Evolutionary conservation across 2,797 vertebrate species (phyloP).

Genomic region (Xenops minutus): DNA sequence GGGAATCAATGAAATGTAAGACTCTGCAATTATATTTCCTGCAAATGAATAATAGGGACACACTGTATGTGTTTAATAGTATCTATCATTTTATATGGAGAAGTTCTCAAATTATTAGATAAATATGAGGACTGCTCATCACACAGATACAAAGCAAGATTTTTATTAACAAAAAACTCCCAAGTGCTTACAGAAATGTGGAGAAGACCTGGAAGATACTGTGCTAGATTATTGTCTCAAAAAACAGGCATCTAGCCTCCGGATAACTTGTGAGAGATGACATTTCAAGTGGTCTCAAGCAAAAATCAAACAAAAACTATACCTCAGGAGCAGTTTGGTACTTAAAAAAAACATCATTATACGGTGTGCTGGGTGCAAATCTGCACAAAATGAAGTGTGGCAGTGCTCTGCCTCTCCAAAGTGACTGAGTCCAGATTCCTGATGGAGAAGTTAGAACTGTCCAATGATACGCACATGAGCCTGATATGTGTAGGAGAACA

Average conservation of each 20-base stretch:
- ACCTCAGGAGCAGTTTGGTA: not conserved
- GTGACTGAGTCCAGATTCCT: not conserved
- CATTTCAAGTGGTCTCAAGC: not conserved
- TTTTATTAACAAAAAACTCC: not conserved
- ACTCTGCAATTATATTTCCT: not conserved
- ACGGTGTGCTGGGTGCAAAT: not conserved
- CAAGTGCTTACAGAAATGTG: not conserved
- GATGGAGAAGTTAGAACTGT: not conserved
- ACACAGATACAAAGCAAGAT: not conserved
- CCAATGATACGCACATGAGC: not conserved
- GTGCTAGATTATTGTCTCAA: not conserved
- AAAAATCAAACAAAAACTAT: not conserved
- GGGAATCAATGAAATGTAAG: not conserved
- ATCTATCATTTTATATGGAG: not conserved
- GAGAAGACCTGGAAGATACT: not conserved
- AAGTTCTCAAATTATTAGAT: not conserved
- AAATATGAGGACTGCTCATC: not conserved
- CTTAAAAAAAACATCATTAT: not conserved
- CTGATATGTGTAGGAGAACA: not conserved
- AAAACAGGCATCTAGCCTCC: not conserved
- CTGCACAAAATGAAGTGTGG: not conserved
- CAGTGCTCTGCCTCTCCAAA: not conserved
- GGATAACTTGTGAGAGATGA: not conserved
- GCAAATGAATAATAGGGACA: not conserved
- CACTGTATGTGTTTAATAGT: not conserved